phyloP scores from a whole-genome alignment of 2,113 vertebrate genomes.

The Hydrochoerus hydrochaeris region DNA sequence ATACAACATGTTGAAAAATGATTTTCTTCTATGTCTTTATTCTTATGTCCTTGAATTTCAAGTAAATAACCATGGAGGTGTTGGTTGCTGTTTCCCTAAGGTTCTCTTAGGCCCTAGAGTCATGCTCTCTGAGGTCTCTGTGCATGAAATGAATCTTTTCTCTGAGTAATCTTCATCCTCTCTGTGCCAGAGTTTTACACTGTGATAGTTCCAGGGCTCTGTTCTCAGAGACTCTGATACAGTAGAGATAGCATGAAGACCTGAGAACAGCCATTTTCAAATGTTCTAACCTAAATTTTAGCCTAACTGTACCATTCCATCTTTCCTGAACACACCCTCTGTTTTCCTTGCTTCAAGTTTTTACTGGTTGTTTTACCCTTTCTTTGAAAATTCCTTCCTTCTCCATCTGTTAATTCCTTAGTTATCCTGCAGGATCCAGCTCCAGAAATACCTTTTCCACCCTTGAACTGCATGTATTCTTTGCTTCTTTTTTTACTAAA shows the following conservation, averaged over 20 bases:
- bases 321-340: not conserved
- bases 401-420: slow-evolving; percentile 10
- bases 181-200: not conserved
- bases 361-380: not conserved
- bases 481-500: slow-evolving; percentile 9
- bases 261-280: not conserved
- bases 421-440: not conserved
- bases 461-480: not conserved
- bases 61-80: not conserved
- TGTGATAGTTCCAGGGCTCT: not conserved
- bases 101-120: not conserved
- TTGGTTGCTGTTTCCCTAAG: not conserved
- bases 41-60: not conserved
- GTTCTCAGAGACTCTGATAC: not conserved
- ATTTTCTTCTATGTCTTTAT: not conserved
- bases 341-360: slow-evolving; percentile 40
- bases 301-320: not conserved
- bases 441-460: not conserved
- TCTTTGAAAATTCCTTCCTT: slow-evolving; percentile 4
- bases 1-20: not conserved
- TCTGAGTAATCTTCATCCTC: not conserved
- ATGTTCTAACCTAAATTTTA: slow-evolving; percentile 6
- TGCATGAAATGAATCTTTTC: not conserved
- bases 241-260: not conserved
- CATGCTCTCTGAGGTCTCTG: not conserved